Evolutionary conservation across 2,113 vertebrate species (phyloP), one percentile per base, ranked within the genome.

Genomic region (Macroglossus sobrinus): DNA sequence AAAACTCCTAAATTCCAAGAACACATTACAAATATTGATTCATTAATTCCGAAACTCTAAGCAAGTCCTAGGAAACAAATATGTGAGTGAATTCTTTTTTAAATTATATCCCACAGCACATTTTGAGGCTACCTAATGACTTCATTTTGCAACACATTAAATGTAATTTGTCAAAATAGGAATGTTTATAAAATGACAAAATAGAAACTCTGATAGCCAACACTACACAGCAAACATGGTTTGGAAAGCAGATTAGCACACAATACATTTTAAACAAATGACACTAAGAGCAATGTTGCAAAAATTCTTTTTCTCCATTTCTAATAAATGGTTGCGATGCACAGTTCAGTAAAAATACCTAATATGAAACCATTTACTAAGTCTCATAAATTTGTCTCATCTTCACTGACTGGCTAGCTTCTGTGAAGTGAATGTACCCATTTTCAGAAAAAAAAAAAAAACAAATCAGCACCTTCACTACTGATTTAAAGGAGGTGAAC

Each of bases 11-110:
- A 89, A 94, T 63, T 92, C 69, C 84, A 96, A 91, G 43, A 93
- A 92, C 40, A 96, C 45, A 76, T 86, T 96, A 79, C 47, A 97
- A 94, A 96, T 84, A 91, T 26, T 91, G 89, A 96, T 72, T 96
- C 66, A 53, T 82, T 82, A 79, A 95, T 59, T 95, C 72, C 87
- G 92, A 95, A 97, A 91, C 61, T 93, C 81, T 57, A 93, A 82
- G 28, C 6, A 71, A 92, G 9, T 75, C 22, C 68, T 97, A 68
- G 45, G 69, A 93, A 95, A 95, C 72, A 94, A 91, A 63, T 21
- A 59, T 45, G 28, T 40, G 30, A 45, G 63, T 55, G 0, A 57
- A 5, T 64, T 45, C 68, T 87, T 75, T 80, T 84, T 64, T 26
- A 81, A 94, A 81, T 57, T 53, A 87, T 24, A 76, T 19, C 28